Base-by-base conservation (phyloP, 1,140 invertebrate species). In the Paracyclopina nana region DNA sequence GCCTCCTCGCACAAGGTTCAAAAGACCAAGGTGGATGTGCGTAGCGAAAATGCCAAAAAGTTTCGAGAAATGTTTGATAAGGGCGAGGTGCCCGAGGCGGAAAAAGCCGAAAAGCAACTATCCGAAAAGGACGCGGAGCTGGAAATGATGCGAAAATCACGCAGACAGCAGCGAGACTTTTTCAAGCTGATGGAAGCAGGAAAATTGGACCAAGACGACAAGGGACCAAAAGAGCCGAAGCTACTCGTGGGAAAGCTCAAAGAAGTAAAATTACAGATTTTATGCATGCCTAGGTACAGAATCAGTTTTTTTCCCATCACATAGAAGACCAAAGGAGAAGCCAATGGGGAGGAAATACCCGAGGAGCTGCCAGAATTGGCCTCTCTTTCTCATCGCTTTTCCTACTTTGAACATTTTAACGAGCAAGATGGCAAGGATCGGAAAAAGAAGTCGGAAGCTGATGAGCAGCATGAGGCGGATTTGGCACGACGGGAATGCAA, bases 11-110 rank as follows among this genome's bases (percentile, higher is more conserved):
- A 22, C 4, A 48, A 48, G n/a, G 30, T 48, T 2, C 27, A 48
- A 29, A 48, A 48, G 24, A 48, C 45, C 25, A 48, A 48, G 25
- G 45, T 52, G 3, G 50, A 52, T 22, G 50, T 52, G 20, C 18
- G 50, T 2, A 52, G 50, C 26, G 50, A 42, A 16, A 52, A 52
- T 14, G 50, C 50, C 18, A 52, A 52, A 18, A 52, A 52, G 40
- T 52, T 52, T 44, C 16, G 31, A 3, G 38, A 46, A 44, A 46
- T 52, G 34, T 52, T 52, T 27, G 34, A 52, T 25, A 52, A 52
- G 20, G 50, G 50, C 3, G 50, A 52, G 20, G 34, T 52, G 11
- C 50, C 50, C 2, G 50, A 52, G 14, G 38, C 12, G 4, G 14
- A 24, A 24, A 48, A 48, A n/a, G 34, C 34, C 34, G 45, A 48